Conservation (phyloP, 1,140 invertebrate species). For the Bactericera cockerelli region DNA sequence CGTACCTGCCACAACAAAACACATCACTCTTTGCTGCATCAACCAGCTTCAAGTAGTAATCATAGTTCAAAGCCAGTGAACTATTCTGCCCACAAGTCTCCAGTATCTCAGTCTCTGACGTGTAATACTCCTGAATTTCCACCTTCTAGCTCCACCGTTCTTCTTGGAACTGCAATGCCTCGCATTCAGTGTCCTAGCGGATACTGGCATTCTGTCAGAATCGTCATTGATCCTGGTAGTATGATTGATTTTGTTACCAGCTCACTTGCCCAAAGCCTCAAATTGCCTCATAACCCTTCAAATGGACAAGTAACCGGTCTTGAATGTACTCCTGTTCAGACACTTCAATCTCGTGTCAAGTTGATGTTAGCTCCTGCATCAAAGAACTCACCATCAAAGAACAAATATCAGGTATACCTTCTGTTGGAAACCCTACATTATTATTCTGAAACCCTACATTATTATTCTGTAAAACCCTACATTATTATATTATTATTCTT, state of each 20-base stretch:
- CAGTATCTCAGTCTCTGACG: too few species aligned
- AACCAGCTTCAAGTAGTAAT: too few species aligned
- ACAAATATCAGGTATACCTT: too few species aligned
- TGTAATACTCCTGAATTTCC: too few species aligned
- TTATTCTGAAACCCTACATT: too few species aligned
- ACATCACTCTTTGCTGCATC: not conserved
- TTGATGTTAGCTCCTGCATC: too few species aligned
- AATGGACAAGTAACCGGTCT: not conserved
- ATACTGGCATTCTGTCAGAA: not conserved
- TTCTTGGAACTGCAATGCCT: not conserved
- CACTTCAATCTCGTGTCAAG: not conserved
- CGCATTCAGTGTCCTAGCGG: not conserved
- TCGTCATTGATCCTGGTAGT: not conserved
- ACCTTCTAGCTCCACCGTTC: not conserved
- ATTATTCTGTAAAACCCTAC: too few species aligned
- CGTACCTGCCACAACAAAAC: not conserved
- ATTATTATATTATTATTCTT: too few species aligned
- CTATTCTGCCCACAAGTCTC: too few species aligned
- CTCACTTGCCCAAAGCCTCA: not conserved
- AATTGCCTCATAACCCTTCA: not conserved
- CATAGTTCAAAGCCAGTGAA: too few species aligned
- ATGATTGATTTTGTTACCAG: not conserved
- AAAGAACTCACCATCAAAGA: too few species aligned
- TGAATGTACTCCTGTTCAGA: not conserved
- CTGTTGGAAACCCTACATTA: too few species aligned